phyloP scores from a whole-genome alignment of 2,888 invertebrate species.

The Disparrhopalites patrizii region DNA sequence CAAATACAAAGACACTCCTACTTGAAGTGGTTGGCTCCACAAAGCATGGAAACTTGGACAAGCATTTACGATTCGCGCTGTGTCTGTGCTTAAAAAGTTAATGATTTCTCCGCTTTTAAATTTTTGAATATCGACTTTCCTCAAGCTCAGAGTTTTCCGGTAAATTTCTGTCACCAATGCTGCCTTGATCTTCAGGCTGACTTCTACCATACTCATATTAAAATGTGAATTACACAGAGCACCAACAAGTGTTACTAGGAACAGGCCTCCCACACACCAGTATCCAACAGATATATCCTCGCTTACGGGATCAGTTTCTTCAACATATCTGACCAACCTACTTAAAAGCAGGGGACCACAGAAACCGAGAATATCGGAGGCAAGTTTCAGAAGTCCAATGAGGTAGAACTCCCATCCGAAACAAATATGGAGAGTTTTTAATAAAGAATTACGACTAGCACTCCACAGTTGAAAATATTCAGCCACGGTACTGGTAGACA shows the following conservation, averaged over 20 bases:
- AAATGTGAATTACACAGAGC: constrained; percentile 83
- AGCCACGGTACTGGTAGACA: constrained; percentile 62
- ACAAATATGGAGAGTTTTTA: constrained; percentile 67
- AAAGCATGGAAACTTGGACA: constrained; percentile 93
- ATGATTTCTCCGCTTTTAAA: constrained; percentile 78
- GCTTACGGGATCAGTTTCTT: constrained; percentile 63
- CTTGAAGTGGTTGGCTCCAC: constrained; percentile 94
- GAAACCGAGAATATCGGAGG: constrained; percentile 79
- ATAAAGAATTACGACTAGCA: constrained; percentile 51
- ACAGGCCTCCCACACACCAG: constrained; percentile 64
- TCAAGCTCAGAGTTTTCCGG: constrained; percentile 61
- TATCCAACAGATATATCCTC: constrained; percentile 57
- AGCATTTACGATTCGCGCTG: constrained; percentile 90
- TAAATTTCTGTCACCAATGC: constrained; percentile 80
- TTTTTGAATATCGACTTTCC: constrained; percentile 52
- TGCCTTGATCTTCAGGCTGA: constrained; percentile 81
- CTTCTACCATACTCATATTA: constrained; percentile 76
- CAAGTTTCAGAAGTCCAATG: constrained; percentile 75
- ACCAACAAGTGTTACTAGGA: constrained; percentile 65
- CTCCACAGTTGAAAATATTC: constrained; percentile 54
- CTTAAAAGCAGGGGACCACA: constrained; percentile 85
- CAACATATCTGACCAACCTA: constrained; percentile 71
- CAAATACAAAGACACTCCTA: constrained; percentile 50
- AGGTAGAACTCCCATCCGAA: constrained; percentile 79
- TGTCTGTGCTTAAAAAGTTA: constrained; percentile 95